phyloP scores from a whole-genome alignment of 2,113 vertebrate species.

The Astur gentilis region DNA sequence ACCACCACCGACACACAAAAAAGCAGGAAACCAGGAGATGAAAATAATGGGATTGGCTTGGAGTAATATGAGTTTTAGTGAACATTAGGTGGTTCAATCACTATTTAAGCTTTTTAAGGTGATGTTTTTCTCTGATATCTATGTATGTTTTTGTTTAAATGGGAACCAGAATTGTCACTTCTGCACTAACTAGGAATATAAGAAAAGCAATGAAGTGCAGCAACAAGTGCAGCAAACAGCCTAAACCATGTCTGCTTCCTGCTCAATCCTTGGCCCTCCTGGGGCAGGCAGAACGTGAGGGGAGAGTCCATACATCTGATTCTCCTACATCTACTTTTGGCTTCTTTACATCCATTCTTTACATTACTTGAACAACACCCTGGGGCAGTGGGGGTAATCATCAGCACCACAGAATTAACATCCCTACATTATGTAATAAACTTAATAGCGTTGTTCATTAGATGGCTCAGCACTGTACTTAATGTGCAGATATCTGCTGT shows the following conservation, averaged over 20 bases:
- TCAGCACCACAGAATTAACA: background rate
- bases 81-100: background rate
- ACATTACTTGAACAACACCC: background rate
- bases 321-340: background rate
- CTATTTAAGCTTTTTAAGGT: background rate
- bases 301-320: background rate
- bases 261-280: background rate
- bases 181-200: background rate
- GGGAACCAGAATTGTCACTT: background rate
- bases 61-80: background rate
- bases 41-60: background rate
- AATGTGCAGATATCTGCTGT: background rate
- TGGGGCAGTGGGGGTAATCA: background rate
- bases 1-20: background rate
- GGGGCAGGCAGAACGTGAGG: background rate
- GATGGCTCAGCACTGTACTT: background rate
- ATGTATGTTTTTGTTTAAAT: background rate
- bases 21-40: background rate
- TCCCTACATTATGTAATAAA: background rate
- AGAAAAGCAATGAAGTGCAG: background rate
- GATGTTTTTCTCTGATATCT: background rate
- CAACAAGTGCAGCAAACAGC: background rate
- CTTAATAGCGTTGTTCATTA: background rate
- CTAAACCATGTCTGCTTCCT: background rate
- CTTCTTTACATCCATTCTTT: background rate